Base-by-base conservation (phyloP, 2,113 vertebrate genomes). In the Xerus inauris region DNA sequence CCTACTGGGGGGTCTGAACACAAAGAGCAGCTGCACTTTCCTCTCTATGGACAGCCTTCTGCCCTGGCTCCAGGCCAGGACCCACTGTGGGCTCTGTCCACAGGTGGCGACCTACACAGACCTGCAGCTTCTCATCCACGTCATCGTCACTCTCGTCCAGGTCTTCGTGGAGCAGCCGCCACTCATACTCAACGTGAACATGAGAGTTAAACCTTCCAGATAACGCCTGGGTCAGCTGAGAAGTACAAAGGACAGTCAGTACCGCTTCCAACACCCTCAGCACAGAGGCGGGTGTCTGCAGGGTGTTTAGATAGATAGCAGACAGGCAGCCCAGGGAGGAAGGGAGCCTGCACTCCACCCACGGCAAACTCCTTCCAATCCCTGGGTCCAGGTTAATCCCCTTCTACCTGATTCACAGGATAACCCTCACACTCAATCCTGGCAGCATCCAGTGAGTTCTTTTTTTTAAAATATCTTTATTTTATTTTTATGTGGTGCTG, bases 61-160 rank as follows among this genome's bases (percentile, higher is more conserved):
- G 40, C 82, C 40, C 51, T 9, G 5, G 28, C 1, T 1, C 4
- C 0, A 22, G 40, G 42, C 69, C 11, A 0, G 38, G 57, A 2
- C 1, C 40, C 40, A 1, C 47, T 1, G 3, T 8, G 8, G 4
- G 14, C 65, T 19, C 35, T 16, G 13, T 35, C 11, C 65, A 19
- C 65, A 62, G 59, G 32, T 3, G 14, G 65, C 16, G 16, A 16
- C 28, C 0, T 4, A 30, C 77, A 94, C 98, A 76, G 86, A 98
- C 97, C 98, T 99, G 98, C 22, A 99, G 97, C 97, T 99, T 99
- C 97, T 99, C 99, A 83, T 99, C 99, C 98, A 99, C 98, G 81
- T 99, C 99, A 32, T 99, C 99, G 11, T 99, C 99, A 3, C 99
- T 99, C 98, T 99, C 99, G 0, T 99, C 99, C 97, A 99, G 98